A percentile compares a stretch with the other conserved stretches of the same genome.
phyloP scores from a whole-genome alignment of 2,113 vertebrate species.

The Sapajus apella region DNA sequence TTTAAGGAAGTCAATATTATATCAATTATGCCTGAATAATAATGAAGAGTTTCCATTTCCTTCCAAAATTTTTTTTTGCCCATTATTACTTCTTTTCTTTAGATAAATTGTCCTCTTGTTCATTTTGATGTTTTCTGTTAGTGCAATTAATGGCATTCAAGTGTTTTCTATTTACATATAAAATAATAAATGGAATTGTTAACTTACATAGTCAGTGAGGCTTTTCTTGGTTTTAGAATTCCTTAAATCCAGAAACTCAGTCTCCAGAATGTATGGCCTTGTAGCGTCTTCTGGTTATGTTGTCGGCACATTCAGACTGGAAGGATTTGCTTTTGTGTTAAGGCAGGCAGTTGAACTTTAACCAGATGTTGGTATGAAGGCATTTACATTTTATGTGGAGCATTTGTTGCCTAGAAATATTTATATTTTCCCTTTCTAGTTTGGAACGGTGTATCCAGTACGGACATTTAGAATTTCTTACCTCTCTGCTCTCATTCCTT shows the following conservation, averaged over 20 bases:
- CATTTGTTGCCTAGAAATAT: background rate
- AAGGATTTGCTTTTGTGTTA: background rate
- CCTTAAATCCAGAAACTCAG: background rate
- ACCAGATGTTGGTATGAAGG: background rate
- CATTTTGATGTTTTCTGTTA: background rate
- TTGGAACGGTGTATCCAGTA: background rate
- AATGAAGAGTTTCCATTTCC: background rate
- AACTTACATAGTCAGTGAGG: background rate
- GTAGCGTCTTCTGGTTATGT: background rate
- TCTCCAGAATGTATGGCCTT: background rate
- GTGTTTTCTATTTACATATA: background rate
- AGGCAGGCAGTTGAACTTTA: background rate
- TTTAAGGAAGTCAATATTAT: background rate
- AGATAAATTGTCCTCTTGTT: background rate
- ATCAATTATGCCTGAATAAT: background rate
- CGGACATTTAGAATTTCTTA: background rate
- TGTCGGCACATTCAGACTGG: background rate
- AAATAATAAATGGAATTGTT: background rate
- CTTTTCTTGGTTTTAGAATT: background rate
- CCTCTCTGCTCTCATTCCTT: background rate
- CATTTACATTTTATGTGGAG: background rate
- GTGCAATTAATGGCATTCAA: background rate
- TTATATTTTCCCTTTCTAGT: background rate
- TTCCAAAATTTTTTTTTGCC: background rate
- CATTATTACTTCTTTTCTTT: background rate